A percentile compares a stretch with the other conserved stretches of the same genome.
Evolutionary conservation across 1,140 invertebrate species (phyloP).

Genomic region (Geopemphigus sp.): DNA sequence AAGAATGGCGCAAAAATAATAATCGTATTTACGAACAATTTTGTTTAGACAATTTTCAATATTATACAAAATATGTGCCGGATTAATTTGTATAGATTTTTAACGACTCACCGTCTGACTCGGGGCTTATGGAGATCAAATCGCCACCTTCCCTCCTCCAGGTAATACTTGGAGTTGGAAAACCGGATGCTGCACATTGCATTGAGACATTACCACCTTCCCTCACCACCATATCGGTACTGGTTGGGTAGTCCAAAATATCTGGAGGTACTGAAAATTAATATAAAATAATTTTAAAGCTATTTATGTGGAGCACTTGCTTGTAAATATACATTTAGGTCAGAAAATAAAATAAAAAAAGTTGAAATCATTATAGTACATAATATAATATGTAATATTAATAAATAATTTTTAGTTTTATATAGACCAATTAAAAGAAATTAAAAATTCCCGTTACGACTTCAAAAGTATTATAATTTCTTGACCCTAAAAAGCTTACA

Average conservation of each 20-base stretch:
- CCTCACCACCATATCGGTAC: constrained; percentile 80
- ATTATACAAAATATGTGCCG: too few relatives aligned
- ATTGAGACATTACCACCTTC: constrained; percentile 83
- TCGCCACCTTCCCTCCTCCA: constrained; percentile 71
- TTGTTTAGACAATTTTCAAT: too few relatives aligned
- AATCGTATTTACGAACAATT: too few relatives aligned
- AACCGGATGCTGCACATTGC: constrained; percentile 79
- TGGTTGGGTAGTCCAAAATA: constrained; percentile 76
- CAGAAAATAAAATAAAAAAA: not conserved
- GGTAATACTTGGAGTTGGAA: constrained; percentile 77
- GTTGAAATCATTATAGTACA: not conserved
- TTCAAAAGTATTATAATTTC: not conserved
- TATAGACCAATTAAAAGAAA: not conserved
- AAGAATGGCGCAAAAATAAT: too few relatives aligned
- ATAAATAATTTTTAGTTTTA: too few relatives aligned
- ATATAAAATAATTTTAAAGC: constrained; percentile 51
- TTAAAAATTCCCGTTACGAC: not conserved
- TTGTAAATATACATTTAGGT: not conserved
- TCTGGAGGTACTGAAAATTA: constrained; percentile 78
- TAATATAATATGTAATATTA: not conserved
- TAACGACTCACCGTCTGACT: constrained; percentile 60
- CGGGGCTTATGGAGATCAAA: constrained; percentile 64
- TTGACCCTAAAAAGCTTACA: not conserved
- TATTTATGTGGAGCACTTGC: not conserved
- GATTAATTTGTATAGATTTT: too few relatives aligned